Base-by-base conservation (phyloP, 2,797 vertebrate species). In the Lacerta viridis region DNA sequence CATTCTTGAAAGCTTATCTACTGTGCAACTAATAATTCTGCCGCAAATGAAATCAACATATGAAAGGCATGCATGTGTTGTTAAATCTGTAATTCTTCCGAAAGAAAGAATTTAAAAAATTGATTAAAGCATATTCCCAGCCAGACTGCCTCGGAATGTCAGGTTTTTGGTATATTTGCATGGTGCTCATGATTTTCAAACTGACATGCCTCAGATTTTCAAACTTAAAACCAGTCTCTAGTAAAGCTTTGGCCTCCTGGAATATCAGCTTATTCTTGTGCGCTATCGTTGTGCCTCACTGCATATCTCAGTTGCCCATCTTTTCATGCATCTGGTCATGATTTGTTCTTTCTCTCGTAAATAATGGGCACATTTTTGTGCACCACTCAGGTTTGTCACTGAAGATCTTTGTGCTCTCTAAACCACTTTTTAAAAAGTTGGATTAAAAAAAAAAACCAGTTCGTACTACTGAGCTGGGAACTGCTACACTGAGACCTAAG, bases 51-150 rank as follows among this genome's bases (percentile, higher is more conserved):
- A 86, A 6, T 46, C 61, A 50, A 41, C 29, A 66, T 75, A 76
- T 85, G 74, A 68, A n/a, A 66, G 8, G 17, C n/a, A 68, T 64
- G 5, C 39, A 18, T 61, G 7, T 39, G 20, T 59, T 81, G 55
- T 81, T 27, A 74, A 36, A 74, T 23, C 17, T 29, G 18, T n/a
- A 4, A 72, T 43, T 27, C 55, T 87, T 75, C 72, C 7, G 13
- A 66, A 80, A 91, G 29, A 27, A 88, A 82, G 91, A 88, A 76
- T 55, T 4, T 20, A 87, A 84, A 93, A 89, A 79, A n/a, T 84
- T 39, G 87, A 89, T 72, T 20, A 7, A 46, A 81, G 72, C 83
- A 92, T 2, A 3, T 83, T 93, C 77, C 39, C 64, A 69, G 10
- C 89, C 61, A 75, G 68, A 90, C 90, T 87, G 39, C 2, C 79